A percentile compares a stretch with the other conserved stretches of the same genome.
These are phyloP conservation scores for Acrobasis consociella DNA, from an alignment of 2,888 invertebrate species.

Conservation along the genomic window DNA sequence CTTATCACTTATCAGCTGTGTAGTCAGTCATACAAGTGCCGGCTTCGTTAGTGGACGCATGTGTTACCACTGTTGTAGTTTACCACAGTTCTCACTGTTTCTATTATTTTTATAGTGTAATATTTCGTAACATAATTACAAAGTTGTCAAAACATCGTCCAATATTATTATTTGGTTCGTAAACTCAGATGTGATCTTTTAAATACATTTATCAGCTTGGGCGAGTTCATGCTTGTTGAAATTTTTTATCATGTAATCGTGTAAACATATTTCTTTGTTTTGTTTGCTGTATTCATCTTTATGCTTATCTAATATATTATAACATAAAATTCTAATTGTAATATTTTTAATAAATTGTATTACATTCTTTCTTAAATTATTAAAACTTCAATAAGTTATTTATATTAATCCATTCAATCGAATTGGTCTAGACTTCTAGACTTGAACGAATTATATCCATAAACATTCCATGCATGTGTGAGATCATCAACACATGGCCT, in stretches of 20 bases:
- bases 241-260: not conserved
- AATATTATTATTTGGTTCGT: not conserved
- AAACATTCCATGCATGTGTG: slow-evolving; percentile 11
- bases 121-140: slow-evolving; percentile 16
- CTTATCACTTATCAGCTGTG: slow-evolving; percentile 44
- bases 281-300: not conserved
- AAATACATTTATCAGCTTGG: not conserved
- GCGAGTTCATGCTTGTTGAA: not conserved
- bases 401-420: not conserved
- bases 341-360: not conserved
- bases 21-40: slow-evolving; percentile 42
- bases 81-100: slow-evolving; percentile 12
- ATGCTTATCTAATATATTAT: not conserved
- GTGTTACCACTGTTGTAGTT: slow-evolving; percentile 27
- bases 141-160: not conserved
- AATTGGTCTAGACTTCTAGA: slow-evolving; percentile 6
- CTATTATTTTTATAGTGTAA: slow-evolving; percentile 13
- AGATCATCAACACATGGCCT: slow-evolving; percentile 47
- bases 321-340: not conserved
- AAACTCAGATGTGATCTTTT: not conserved
- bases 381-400: not conserved
- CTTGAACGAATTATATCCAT: not conserved
- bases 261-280: not conserved
- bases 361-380: not conserved
- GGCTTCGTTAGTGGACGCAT: slow-evolving; percentile 40